These are phyloP conservation scores for Echinarachnius parma DNA, from an alignment of 53 echinoderm and acorn worm genomes.

Conservation along the genomic window DNA sequence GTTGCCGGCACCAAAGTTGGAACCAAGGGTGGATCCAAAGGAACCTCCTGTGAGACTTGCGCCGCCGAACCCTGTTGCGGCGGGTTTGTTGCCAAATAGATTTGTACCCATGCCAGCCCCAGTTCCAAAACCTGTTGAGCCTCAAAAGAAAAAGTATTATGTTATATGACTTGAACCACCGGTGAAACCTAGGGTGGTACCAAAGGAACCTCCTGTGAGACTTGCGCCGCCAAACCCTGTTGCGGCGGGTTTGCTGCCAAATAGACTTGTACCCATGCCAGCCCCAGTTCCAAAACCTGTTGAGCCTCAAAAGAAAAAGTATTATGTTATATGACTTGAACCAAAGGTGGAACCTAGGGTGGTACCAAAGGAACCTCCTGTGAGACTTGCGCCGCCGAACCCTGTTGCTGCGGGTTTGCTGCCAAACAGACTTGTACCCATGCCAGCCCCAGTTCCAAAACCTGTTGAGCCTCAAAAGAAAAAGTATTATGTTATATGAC, in stretches of 20 bases:
- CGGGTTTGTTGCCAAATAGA: slow-evolving; percentile 69
- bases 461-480: slow-evolving; percentile 44
- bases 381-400: slow-evolving; percentile 63
- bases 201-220: slow-evolving; percentile 65
- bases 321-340: not conserved
- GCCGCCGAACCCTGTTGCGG: slow-evolving; percentile 66
- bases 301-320: slow-evolving; percentile 20
- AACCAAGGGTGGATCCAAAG: slow-evolving; percentile 62
- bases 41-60: slow-evolving; percentile 40
- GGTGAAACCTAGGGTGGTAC: slow-evolving; percentile 54
- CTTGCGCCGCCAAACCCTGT: slow-evolving; percentile 65
- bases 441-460: slow-evolving; percentile 49
- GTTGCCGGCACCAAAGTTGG: slow-evolving; percentile 61
- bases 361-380: slow-evolving; percentile 61
- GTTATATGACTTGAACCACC: not conserved
- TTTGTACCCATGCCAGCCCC: slow-evolving; percentile 47
- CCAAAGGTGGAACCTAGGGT: slow-evolving; percentile 46
- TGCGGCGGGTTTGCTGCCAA: slow-evolving; percentile 62
- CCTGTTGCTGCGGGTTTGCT: slow-evolving; percentile 55
- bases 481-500: not conserved
- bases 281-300: slow-evolving; percentile 56
- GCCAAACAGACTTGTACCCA: slow-evolving; percentile 69
- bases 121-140: slow-evolving; percentile 57
- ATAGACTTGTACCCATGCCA: slow-evolving; percentile 55
- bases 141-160: slow-evolving; percentile 4